These are phyloP conservation scores for Incurvaria masculella DNA, from an alignment of 2,888 invertebrate genomes.

Conservation along the genomic window DNA sequence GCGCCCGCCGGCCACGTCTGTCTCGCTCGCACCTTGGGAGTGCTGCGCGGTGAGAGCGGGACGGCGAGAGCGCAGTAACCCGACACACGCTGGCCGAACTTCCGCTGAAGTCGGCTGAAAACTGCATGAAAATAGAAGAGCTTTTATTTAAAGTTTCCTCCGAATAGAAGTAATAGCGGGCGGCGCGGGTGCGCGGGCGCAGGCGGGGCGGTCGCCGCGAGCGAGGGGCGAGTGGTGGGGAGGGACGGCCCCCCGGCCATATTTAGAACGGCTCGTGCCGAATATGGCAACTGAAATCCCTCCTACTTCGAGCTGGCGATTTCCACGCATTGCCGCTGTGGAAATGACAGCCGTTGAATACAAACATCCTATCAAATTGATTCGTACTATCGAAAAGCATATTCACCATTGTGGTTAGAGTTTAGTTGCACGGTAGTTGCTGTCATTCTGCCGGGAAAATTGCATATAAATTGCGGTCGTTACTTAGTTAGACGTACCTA, in stretches of 20 bases:
- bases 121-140: slow-evolving; percentile 54
- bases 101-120: slow-evolving; percentile 40
- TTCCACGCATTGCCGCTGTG: slow-evolving; percentile 29
- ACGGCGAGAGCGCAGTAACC: slow-evolving; percentile 41
- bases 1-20: slow-evolving; percentile 26
- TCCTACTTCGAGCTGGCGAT: slow-evolving; percentile 59
- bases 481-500: too few relatives aligned
- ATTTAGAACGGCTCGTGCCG: slow-evolving; percentile 79
- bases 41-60: slow-evolving; percentile 26
- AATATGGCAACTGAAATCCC: slow-evolving; percentile 81
- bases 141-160: slow-evolving; percentile 56
- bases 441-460: too few relatives aligned
- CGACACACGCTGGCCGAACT: slow-evolving; percentile 47
- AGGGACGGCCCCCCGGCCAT: slow-evolving; percentile 73
- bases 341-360: background rate
- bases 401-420: too few relatives aligned
- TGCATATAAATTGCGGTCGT: too few relatives aligned
- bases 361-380: too few relatives aligned
- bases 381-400: too few relatives aligned
- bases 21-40: slow-evolving; percentile 35
- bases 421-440: too few relatives aligned
- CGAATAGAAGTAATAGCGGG: slow-evolving; percentile 58
- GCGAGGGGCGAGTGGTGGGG: slow-evolving; percentile 46
- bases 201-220: slow-evolving; percentile 25
- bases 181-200: slow-evolving; percentile 38